Evolutionary conservation across 2,888 invertebrate genomes (phyloP), one percentile per base, ranked within the genome.

Genomic region (Myathropa florea): DNA sequence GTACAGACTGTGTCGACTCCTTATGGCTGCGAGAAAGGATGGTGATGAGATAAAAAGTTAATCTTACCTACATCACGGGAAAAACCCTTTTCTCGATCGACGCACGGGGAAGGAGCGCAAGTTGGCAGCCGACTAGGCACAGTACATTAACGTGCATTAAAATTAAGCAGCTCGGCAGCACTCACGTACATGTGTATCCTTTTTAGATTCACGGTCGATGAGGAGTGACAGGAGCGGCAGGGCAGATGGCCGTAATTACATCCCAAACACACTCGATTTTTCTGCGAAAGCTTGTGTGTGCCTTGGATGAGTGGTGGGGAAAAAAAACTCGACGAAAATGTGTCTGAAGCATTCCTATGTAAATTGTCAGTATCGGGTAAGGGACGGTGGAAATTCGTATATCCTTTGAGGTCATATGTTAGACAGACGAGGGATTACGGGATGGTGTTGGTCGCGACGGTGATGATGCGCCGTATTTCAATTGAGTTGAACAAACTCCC

Each of bases 101-200:
- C n/a, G 39, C 12, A n/a, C 1, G 39, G 3, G 39, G 39, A 2
- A 4, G 39, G 14, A 14, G 39, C 36, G 36, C 1, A 12, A 3
- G 12, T 4, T 39, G 7, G 26, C 33, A 23, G 63, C 12, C 18
- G 30, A 30, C 67, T 57, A 12, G 57, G 61, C 63, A 46, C 28
- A 39, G 59, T 65, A 46, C 72, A 80, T 67, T 73, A 80, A 73
- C 60, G 80, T 61, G 60, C 65, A 80, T 80, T 80, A 73, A 80
- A 80, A 80, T 80, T 80, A 73, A 73, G 24, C 73, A 73, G 61
- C 73, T 80, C 64, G 59, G 39, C 59, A 28, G 59, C 72, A 53
- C 73, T 36, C 28, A 64, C 12, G 24, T n/a, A 71, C 72, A 72
- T 53, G 79, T 71, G 63, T 65, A 73, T 65, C 73, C 65, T 30